Conservation (phyloP, 2,113 vertebrate genomes). For the Meleagris gallopavo region DNA sequence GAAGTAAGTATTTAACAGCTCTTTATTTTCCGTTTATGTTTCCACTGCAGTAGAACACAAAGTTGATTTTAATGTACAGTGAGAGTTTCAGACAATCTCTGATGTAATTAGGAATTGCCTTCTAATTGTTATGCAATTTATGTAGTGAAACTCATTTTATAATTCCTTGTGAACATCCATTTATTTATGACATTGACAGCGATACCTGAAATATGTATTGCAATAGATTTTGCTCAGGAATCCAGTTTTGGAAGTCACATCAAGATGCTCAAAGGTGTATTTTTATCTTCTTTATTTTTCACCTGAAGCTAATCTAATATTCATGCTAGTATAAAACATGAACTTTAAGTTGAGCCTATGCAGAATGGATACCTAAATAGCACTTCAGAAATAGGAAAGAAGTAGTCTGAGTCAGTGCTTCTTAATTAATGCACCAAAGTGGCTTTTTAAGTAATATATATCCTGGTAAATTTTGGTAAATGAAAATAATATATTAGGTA, state of each 20-base stretch:
- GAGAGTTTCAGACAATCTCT: neutral
- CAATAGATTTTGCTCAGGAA: neutral
- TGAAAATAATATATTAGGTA: neutral
- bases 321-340: neutral
- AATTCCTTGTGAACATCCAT: neutral
- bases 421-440: neutral
- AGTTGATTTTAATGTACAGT: neutral
- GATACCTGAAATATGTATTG: neutral
- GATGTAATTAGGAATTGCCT: neutral
- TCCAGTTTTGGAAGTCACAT: neutral
- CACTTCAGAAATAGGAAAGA: neutral
- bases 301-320: neutral
- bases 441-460: neutral
- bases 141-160: neutral
- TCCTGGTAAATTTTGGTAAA: neutral
- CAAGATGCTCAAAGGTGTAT: neutral
- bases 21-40: neutral
- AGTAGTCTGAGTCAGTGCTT: neutral
- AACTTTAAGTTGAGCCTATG: neutral
- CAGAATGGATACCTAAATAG: neutral
- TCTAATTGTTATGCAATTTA: neutral
- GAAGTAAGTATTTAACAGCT: conserved; percentile 81
- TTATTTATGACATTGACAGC: neutral
- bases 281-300: neutral
- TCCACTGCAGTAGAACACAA: neutral